Conservation (phyloP, 1,140 invertebrate genomes). For the Rhagoletis zephyria region DNA sequence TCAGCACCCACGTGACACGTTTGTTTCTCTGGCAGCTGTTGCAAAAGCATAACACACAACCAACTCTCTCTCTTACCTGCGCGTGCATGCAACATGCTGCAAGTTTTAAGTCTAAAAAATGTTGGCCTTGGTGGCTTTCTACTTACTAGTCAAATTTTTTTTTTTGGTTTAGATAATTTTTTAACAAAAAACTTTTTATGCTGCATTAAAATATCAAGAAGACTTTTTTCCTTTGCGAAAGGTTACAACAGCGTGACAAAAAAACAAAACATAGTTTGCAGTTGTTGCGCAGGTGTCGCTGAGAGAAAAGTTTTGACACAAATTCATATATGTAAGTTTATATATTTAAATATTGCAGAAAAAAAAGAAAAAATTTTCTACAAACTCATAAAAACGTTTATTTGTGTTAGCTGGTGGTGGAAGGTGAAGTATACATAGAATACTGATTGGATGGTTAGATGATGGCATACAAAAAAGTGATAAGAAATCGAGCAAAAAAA, state of each 20-base stretch:
- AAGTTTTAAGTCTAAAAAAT: constrained; percentile 14
- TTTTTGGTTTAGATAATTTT: background rate
- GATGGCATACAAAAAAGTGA: too few species aligned
- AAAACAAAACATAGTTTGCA: background rate
- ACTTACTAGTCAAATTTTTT: background rate
- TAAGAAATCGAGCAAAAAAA: too few species aligned
- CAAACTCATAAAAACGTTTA: background rate
- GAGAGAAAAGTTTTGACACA: background rate
- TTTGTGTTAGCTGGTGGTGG: too few species aligned
- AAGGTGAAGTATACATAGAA: too few species aligned
- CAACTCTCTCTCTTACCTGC: background rate
- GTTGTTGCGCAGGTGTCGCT: constrained; percentile 2
- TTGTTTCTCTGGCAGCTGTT: constrained; percentile 48
- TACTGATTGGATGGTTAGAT: too few species aligned
- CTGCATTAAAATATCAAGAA: constrained; percentile 31
- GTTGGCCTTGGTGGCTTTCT: constrained; percentile 35
- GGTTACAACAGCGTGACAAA: background rate
- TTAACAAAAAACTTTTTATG: constrained; percentile 42
- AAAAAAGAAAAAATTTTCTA: background rate
- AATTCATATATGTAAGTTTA: background rate
- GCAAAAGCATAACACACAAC: background rate
- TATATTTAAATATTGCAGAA: background rate
- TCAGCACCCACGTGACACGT: constrained; percentile 43
- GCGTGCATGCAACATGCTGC: constrained; percentile 19
- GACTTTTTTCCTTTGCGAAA: background rate